phyloP scores from a whole-genome alignment of 2,113 vertebrate genomes.

The Pelusios castaneus region DNA sequence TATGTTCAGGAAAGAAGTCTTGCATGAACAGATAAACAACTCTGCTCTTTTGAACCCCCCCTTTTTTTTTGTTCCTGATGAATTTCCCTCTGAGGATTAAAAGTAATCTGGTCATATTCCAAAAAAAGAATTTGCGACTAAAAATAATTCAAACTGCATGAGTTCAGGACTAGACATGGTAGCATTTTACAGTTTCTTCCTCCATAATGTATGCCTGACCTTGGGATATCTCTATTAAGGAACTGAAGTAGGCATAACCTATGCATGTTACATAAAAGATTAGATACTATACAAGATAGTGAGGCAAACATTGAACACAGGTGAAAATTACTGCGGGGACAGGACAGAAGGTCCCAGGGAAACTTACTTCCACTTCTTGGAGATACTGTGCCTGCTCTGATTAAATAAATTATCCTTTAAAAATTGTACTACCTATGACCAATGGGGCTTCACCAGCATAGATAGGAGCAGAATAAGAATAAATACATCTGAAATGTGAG shows the following conservation, averaged over 20 bases:
- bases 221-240: not conserved
- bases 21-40: not conserved
- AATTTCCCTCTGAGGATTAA: not conserved
- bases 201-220: not conserved
- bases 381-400: not conserved
- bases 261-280: not conserved
- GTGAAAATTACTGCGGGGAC: not conserved
- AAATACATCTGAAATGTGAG: not conserved
- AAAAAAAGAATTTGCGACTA: not conserved
- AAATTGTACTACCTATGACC: not conserved
- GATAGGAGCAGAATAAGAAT: not conserved
- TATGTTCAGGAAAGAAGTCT: slow-evolving; percentile 1
- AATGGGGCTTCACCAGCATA: not conserved
- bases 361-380: not conserved
- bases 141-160: not conserved
- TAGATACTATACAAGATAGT: not conserved
- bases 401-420: not conserved
- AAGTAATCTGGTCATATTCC: not conserved
- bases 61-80: not conserved
- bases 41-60: not conserved
- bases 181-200: not conserved
- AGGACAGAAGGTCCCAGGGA: not conserved
- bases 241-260: not conserved
- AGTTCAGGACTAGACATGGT: not conserved
- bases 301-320: not conserved